phyloP scores from a whole-genome alignment of 2,888 invertebrate genomes.

The Epiblema foenella region DNA sequence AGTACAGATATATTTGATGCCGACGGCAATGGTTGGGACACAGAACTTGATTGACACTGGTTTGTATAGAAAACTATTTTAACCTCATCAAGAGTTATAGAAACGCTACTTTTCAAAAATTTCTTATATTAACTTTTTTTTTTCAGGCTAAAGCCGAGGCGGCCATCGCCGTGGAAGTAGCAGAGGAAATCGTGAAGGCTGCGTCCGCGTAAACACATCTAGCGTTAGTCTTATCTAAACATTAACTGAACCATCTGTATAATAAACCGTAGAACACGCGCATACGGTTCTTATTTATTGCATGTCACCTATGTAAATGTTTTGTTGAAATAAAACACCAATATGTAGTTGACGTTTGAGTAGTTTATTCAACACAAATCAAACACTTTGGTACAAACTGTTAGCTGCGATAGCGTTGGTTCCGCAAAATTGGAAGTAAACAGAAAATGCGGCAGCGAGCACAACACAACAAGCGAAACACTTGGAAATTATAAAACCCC shows the following conservation, averaged over 20 bases:
- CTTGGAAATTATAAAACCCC: slow-evolving; percentile 45
- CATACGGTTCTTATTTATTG: slow-evolving; percentile 34
- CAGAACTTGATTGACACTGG: no score
- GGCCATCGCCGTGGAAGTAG: slow-evolving; percentile 96
- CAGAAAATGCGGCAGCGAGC: slow-evolving; percentile 63
- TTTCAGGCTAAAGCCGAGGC: slow-evolving; percentile 93
- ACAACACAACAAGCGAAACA: slow-evolving; percentile 71
- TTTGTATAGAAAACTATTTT: no score
- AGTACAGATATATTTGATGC: no score
- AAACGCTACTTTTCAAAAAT: slow-evolving; percentile 20
- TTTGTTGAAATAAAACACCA: slow-evolving; percentile 66
- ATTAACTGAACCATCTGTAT: slow-evolving; percentile 63
- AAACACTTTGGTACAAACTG: slow-evolving; percentile 85
- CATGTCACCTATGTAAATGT: slow-evolving; percentile 25
- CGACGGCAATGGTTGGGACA: no score
- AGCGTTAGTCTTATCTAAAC: slow-evolving; percentile 61
- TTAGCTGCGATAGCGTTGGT: slow-evolving; percentile 76
- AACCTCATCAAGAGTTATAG: no score
- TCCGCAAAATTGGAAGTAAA: slow-evolving; percentile 64
- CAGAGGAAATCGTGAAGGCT: slow-evolving; percentile 96
- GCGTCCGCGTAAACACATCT: slow-evolving; percentile 69
- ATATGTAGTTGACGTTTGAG: slow-evolving; percentile 77
- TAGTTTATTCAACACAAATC: slow-evolving; percentile 85
- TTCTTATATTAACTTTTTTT: background rate
- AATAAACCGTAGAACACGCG: slow-evolving; percentile 65